Conservation (phyloP, 2,113 vertebrate genomes). For the Cygnus buccinator region DNA sequence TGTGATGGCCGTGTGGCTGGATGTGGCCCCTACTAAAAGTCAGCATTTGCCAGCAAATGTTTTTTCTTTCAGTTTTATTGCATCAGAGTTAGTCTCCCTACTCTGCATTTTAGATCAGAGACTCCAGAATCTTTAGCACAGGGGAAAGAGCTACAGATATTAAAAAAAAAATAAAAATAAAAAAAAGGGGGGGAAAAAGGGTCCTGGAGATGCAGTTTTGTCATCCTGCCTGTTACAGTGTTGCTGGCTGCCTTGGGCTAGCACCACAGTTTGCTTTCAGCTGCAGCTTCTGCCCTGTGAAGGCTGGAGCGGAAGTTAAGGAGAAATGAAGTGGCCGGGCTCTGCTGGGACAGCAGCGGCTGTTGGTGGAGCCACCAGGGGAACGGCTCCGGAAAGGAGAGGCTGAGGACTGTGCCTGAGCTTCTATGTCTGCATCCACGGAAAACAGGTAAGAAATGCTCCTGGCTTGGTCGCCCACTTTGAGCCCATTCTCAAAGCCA, state of each 20-base stretch:
- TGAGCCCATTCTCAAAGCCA: neutral
- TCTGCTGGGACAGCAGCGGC: neutral
- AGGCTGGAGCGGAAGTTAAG: neutral
- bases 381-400: neutral
- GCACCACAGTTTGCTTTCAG: neutral
- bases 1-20: neutral
- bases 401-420: neutral
- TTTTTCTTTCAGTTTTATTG: neutral
- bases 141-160: neutral
- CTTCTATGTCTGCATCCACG: neutral
- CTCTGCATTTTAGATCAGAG: neutral
- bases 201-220: neutral
- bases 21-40: neutral
- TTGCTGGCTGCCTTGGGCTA: neutral
- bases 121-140: neutral
- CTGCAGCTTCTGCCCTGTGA: neutral
- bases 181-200: too few relatives aligned
- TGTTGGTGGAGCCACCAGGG: neutral
- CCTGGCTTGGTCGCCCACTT: neutral
- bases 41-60: neutral
- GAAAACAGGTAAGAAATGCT: neutral
- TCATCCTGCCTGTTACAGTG: accelerated
- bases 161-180: neutral
- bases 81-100: neutral
- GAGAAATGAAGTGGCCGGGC: neutral